A percentile compares a stretch with the other conserved stretches of the same genome.
Conservation (phyloP, 2,113 vertebrate genomes). For the Menura novaehollandiae region DNA sequence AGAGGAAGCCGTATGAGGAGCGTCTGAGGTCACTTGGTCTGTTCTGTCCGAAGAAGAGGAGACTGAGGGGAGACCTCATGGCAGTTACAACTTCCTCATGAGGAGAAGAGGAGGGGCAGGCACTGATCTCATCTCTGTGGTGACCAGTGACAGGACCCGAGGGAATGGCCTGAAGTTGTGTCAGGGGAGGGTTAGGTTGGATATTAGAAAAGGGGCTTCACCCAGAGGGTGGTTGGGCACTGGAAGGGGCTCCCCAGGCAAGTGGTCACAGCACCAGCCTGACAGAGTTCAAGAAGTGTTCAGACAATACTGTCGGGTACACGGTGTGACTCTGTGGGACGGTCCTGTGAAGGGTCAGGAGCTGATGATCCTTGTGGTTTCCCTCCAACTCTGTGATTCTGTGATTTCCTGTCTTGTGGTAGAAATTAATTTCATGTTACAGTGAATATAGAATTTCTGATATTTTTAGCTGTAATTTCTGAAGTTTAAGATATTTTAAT, state of each 20-base stretch:
- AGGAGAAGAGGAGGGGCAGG: not conserved
- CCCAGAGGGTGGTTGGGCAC: rapidly evolving
- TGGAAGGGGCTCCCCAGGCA: not conserved
- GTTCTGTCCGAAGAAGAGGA: not conserved
- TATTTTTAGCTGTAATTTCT: not conserved
- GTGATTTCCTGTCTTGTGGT: not conserved
- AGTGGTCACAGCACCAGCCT: not conserved
- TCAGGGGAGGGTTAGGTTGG: not conserved
- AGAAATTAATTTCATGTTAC: not conserved
- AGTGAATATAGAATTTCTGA: not conserved
- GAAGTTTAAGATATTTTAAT: not conserved
- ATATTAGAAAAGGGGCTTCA: not conserved
- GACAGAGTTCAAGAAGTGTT: not conserved
- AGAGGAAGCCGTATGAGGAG: rapidly evolving
- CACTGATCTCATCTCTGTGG: not conserved
- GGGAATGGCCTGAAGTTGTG: not conserved
- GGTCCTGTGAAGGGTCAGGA: rapidly evolving
- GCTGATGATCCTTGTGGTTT: not conserved
- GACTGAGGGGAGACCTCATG: not conserved
- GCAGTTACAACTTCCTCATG: rapidly evolving
- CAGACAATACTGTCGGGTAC: not conserved
- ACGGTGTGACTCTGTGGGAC: not conserved
- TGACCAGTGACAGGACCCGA: too few relatives aligned
- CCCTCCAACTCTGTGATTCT: not conserved
- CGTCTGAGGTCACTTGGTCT: rapidly evolving